Evolutionary conservation across 2,888 invertebrate species (phyloP).

Genomic region (Andrena fulva): DNA sequence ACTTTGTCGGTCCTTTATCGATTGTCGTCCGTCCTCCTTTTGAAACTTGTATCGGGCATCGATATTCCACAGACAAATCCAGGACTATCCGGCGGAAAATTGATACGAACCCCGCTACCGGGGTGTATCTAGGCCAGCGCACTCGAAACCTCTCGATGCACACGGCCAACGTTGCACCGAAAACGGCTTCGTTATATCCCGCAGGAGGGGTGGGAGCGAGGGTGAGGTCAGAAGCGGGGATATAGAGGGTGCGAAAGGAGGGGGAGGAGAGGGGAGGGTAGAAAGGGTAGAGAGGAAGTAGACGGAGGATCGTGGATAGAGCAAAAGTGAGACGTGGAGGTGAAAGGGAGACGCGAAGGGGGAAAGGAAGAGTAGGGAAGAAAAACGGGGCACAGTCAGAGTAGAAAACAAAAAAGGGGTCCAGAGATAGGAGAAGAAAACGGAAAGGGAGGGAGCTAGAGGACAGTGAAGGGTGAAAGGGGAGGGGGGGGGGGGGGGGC

Average conservation of each 20-base stretch:
- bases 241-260: not conserved
- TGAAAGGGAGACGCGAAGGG: not conserved
- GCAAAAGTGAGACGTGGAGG: slow-evolving; percentile 22
- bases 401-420: not conserved
- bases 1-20: slow-evolving; percentile 12
- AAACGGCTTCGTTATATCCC: slow-evolving; percentile 57
- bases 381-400: not conserved
- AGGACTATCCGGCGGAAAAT: slow-evolving; percentile 38
- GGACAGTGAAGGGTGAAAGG: no score
- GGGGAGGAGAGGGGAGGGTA: not conserved
- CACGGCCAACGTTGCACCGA: slow-evolving; percentile 40
- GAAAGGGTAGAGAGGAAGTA: not conserved
- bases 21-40: not conserved
- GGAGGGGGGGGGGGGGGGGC: no score
- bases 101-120: slow-evolving; percentile 29
- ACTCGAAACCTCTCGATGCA: slow-evolving; percentile 62
- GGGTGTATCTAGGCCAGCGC: slow-evolving; percentile 61
- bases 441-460: not conserved
- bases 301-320: slow-evolving; percentile 14
- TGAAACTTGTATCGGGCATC: slow-evolving; percentile 11
- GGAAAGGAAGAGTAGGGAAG: not conserved
- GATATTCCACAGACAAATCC: slow-evolving; percentile 30
- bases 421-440: not conserved
- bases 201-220: not conserved
- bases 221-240: not conserved